Evolutionary conservation across 2,797 vertebrate genomes (phyloP).

Genomic region (Artibeus lituratus): DNA sequence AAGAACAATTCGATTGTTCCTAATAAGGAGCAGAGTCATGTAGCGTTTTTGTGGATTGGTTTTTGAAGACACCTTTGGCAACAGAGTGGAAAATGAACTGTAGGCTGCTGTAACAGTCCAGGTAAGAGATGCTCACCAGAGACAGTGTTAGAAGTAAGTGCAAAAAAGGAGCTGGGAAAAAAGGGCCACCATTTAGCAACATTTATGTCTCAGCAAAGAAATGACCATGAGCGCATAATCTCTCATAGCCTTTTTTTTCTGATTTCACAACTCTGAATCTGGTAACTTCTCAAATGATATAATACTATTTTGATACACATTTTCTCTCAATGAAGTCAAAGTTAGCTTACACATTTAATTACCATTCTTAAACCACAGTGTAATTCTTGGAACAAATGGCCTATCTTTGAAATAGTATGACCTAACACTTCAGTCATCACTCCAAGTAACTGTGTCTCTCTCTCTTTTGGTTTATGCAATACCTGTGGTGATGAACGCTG

Average conservation of each 20-base stretch:
- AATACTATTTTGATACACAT: background rate
- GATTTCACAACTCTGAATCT: background rate
- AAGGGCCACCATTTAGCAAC: background rate
- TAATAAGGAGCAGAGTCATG: background rate
- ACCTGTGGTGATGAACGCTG: background rate
- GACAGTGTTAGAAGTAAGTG: background rate
- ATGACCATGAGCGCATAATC: background rate
- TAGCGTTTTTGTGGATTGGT: background rate
- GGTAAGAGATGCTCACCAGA: background rate
- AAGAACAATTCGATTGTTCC: background rate
- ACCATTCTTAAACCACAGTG: background rate
- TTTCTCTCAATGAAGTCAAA: slow-evolving; percentile 1
- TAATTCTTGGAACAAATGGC: background rate
- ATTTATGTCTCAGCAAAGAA: background rate
- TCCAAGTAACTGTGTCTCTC: background rate
- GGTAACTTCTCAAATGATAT: background rate
- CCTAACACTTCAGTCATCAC: background rate
- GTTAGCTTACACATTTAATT: background rate
- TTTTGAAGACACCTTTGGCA: background rate
- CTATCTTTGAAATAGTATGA: background rate
- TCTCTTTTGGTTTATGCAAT: background rate
- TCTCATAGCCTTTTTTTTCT: background rate
- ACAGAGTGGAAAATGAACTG: background rate
- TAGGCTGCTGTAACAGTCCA: background rate
- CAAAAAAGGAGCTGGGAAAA: background rate